Base-by-base conservation (phyloP, 2,797 vertebrate species). In the Platalea minor region DNA sequence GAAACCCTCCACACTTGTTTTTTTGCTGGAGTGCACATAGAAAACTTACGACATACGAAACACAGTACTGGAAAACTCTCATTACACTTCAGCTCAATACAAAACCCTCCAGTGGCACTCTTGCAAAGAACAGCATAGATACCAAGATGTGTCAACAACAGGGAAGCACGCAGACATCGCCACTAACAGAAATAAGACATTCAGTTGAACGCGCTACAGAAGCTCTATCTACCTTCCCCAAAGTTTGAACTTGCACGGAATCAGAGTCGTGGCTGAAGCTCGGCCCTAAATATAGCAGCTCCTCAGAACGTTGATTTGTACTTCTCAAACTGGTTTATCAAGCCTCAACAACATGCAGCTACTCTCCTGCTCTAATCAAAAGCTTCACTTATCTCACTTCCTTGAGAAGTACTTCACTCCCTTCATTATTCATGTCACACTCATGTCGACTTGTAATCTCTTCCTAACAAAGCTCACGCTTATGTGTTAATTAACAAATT, bases 371-470 rank as follows among this genome's bases (percentile, higher is more conserved):
- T 70, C 87, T 88, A 87, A 95, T 88, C 87, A 91, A 85, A 88
- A 91, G 82, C 65, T 93, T 93, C 85, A 48, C 91, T 95, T 92
- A 89, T 91, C 92, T 96, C 92, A 88, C 73, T 96, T 95, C 91
- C 88, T 90, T 85, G 73, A 95, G 89, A 84, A 92, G 57, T 33
- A 73, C 76, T 93, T 93, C 18, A 45, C 46, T 95, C 41, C 70
- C 65, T 92, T 88, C 75, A n/a, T 85, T 85, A 93, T 72, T 92
- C 87, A 77, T 10, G 51, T 75, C 87, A 88, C 46, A 24, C 39
- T 91, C 88, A 31, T 19, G 77, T 69, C 76, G 93, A 57, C 87
- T 73, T 53, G 41, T 77, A 88, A 84, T 78, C 85, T 89, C 31
- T 8, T 64, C 54, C 57, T 76, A 91, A 68, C 72, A 85, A 85